Evolutionary conservation across 2,888 invertebrate genomes (phyloP).

Genomic region (Carpatolechia fugitivella): DNA sequence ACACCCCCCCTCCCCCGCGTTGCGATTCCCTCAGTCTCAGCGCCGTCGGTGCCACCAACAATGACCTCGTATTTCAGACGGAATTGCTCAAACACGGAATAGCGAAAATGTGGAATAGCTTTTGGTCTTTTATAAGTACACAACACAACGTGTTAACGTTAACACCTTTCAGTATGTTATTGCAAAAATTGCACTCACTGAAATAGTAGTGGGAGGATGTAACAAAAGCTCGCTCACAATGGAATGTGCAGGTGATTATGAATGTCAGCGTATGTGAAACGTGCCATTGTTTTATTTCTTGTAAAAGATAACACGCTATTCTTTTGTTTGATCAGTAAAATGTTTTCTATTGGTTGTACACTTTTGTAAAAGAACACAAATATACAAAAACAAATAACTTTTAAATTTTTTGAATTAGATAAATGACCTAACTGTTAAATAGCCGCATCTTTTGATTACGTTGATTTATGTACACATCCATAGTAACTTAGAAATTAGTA

Average conservation of each 20-base stretch:
- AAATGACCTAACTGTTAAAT: no score
- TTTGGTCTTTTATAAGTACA: conserved; percentile 38
- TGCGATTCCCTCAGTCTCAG: conserved; percentile 43
- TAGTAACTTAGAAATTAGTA: no score
- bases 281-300: conserved; percentile 2
- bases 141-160: conserved; percentile 1
- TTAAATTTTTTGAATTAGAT: no score
- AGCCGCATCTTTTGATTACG: no score
- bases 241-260: conserved; percentile 3
- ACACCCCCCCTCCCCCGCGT: conserved; percentile 41
- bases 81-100: conserved; percentile 76
- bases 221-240: conserved; percentile 5
- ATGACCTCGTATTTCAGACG: conserved; percentile 78
- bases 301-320: conserved; percentile 1
- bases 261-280: not conserved
- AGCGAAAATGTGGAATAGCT: conserved; percentile 68
- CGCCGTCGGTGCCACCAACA: conserved; percentile 74
- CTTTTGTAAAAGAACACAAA: no score
- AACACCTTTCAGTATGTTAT: conserved; percentile 1
- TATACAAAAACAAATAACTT: no score
- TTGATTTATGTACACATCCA: no score
- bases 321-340: not conserved
- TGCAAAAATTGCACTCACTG: conserved; percentile 4
- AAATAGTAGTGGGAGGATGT: not conserved
- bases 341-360: not conserved